A percentile compares a stretch with the other conserved stretches of the same genome.
phyloP scores from a whole-genome alignment of 2,113 vertebrate genomes.

The Tachysurus fulvidraco region DNA sequence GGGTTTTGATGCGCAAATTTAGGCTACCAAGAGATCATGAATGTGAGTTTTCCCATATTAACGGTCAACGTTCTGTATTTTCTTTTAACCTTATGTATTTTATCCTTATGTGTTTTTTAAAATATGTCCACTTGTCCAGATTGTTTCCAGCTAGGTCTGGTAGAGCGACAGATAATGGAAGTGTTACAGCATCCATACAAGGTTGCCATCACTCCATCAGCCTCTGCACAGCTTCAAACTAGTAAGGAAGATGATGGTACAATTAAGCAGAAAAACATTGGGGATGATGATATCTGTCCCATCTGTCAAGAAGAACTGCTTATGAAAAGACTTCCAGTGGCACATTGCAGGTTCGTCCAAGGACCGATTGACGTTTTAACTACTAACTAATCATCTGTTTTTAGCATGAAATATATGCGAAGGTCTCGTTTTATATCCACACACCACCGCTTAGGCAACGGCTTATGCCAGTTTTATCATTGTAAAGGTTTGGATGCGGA shows the following conservation, averaged over 20 bases:
- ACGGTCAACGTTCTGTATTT: too few species aligned
- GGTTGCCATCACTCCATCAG: neutral
- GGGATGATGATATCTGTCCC: constrained; percentile 71
- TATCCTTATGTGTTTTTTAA: neutral
- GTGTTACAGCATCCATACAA: constrained; percentile 65
- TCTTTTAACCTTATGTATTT: too few species aligned
- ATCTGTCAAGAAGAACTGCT: constrained; percentile 76
- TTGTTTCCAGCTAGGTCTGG: constrained; percentile 71
- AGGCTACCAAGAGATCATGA: constrained; percentile 75
- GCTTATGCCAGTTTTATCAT: neutral
- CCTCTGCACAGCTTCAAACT: neutral
- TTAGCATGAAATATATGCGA: neutral
- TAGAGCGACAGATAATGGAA: constrained; percentile 71
- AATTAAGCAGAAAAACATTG: constrained; percentile 62
- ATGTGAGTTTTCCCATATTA: constrained; percentile 67
- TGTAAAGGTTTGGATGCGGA: constrained; percentile 70
- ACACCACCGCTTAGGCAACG: neutral
- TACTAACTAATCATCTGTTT: neutral
- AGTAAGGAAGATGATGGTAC: constrained; percentile 47
- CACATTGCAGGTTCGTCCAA: constrained; percentile 70
- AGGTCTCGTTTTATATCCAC: neutral
- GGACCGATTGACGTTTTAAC: neutral
- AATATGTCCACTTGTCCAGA: constrained; percentile 52
- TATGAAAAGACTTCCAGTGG: constrained; percentile 69
- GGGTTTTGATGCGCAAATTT: constrained; percentile 79